Evolutionary conservation across 2,113 vertebrate species (phyloP), one percentile per base, ranked within the genome.

Genomic region (Anarrhichthys ocellatus): DNA sequence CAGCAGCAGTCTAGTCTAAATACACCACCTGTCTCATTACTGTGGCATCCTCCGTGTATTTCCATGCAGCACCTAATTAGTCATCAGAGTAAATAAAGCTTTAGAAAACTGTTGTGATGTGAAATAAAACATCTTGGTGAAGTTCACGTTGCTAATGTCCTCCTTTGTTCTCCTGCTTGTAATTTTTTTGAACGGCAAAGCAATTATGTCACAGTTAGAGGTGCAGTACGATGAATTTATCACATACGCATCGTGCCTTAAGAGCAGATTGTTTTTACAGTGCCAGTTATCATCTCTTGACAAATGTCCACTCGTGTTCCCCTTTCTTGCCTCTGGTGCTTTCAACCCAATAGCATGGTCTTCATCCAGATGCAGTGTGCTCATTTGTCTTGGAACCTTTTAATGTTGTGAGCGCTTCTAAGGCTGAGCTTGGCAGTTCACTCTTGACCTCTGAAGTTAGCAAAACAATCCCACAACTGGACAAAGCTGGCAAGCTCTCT

Each of bases 11-110:
- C 48, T 7, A n/a, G 54, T 62, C 54, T 64, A 69, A 84, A 73
- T 34, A 71, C 20, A 40, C 71, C 74, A 72, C 78, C 73, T 64
- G 73, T 69, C 84, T 84, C 68, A 80, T 88, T 87, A 89, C 71
- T 14, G 82, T 24, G 59, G 65, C 69, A 40, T 72, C 67, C 27
- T 59, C 70, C 44, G 54, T 74, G 73, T 69, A 82, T 80, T 61
- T 74, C 40, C 7, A 42, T 11, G 9, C 29, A 32, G 40, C 65
- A 62, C 6, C 15, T 63, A 82, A 83, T 77, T 63, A 89, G 67
- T 54, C 73, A 48, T 54, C 44, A 70, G 32, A 40, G 65, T 62
- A 74, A 79, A 83, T 52, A 58, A 78, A 71, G 76, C 63, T 85
- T 58, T 71, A 27, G 59, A 46, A 34, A 65, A 40, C 32, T 75